Evolutionary conservation across 2,888 invertebrate genomes (phyloP), one percentile per base, ranked within the genome.

Genomic region (Noctua pronuba): DNA sequence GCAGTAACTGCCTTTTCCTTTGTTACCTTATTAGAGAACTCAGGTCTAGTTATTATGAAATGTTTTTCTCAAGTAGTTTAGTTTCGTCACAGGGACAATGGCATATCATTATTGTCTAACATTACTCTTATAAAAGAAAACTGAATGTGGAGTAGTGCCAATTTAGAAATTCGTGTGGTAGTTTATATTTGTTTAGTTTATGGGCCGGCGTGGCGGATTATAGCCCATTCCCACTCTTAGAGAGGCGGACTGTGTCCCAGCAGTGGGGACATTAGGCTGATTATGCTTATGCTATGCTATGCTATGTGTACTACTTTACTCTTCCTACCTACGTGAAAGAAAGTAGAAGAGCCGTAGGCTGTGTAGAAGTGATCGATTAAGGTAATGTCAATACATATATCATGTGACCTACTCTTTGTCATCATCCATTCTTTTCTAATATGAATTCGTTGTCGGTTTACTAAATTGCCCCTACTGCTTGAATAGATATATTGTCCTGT

Each of bases 401-500:
- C 7, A 7, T n/a, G 35, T 55, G 38, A 52, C 67, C 55, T 73
- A n/a, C 24, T 67, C 66, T 73, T 28, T 18, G 16, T 69, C 41
- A 41, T 58, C 38, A 35, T n/a, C 28, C 5, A 66, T 70, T 73
- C n/a, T 65, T 62, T 55, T 77, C 21, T 49, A 62, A 5, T 24
- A 35, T 52, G 31, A 64, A 31, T 52, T 82, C 24, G 18, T 77
- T 72, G 68, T 44, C 31, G 46, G 66, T 49, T 46, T 60, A n/a
- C 52, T 49, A 75, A 52, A 66, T 38, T 41, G 13, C 28, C 46
- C 60, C 69, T 28, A 31, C 69, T 64, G 24, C 64, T 46, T 62
- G 7, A 35, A 60, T 66, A 49, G 28, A 52, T 46, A 70, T 75
- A 80, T 72, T 88, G 52, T 82, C 82, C 85, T 76, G 82, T 80